phyloP scores from a whole-genome alignment of 2,797 vertebrate species.

The Galago senegalensis region DNA sequence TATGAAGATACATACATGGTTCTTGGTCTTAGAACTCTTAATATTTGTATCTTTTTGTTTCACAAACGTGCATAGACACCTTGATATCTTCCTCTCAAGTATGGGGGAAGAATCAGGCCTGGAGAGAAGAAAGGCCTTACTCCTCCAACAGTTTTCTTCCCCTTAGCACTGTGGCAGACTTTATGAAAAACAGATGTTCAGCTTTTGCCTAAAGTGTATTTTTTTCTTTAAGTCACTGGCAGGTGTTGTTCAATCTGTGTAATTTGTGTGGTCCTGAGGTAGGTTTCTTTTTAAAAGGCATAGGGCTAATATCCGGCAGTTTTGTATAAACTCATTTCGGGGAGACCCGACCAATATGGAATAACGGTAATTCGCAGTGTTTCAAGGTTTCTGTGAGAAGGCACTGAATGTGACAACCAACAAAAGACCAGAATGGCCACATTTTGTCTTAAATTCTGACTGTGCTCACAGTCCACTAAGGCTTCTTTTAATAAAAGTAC shows the following conservation, averaged over 20 bases:
- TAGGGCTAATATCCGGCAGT: neutral
- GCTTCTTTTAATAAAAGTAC: neutral
- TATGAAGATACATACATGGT: neutral
- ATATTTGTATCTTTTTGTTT: constrained; percentile 17
- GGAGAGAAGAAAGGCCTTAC: neutral
- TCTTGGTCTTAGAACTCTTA: neutral
- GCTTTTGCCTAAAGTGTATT: neutral
- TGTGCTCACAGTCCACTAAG: neutral
- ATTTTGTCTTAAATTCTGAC: neutral
- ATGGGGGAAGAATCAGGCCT: neutral
- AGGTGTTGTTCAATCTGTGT: constrained; percentile 46
- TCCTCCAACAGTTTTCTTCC: neutral
- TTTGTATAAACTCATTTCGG: constrained; percentile 47
- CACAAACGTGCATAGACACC: neutral
- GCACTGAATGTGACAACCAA: neutral
- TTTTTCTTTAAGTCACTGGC: constrained; percentile 4
- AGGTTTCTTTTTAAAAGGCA: constrained; percentile 52
- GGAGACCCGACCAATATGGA: neutral
- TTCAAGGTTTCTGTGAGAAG: neutral
- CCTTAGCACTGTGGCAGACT: neutral
- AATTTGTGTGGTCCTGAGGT: neutral
- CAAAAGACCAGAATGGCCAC: neutral
- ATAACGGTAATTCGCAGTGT: neutral
- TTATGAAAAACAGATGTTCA: constrained; percentile 62
- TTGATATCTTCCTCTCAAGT: neutral